Evolutionary conservation across 2,888 invertebrate species (phyloP), one percentile per base, ranked within the genome.

Genomic region (Nebria salina): DNA sequence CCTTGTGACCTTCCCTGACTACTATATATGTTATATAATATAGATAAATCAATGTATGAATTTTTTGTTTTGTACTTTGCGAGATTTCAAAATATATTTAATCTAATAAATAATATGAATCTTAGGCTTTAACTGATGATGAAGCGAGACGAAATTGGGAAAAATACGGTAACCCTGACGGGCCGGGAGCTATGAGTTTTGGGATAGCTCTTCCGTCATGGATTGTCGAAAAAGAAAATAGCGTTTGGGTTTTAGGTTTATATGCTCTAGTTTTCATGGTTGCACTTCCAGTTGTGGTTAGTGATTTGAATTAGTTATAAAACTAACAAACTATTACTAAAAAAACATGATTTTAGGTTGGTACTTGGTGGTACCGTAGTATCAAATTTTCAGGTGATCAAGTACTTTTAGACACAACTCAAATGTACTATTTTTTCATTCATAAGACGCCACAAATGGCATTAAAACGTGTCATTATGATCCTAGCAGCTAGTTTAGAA

Each of bases 161-260:
- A 88, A 97, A 97, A 88, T 98, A 98, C 92, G 99, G 99, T 26
- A 99, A 99, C 91, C 99, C 99, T 0, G 99, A 99, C 91, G 99
- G 99, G 2, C 99, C 99, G 0, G 98, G 98, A 83, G 99, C 98
- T 34, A 99, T 98, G 94, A 97, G 97, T 86, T 99, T 99, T 92
- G 99, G 99, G 82, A 99, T 99, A 88, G 99, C 99, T 7, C 89
- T 99, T 77, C 99, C 99, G 6, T 98, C 99, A 78, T 99, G 99
- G 99, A 98, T 99, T 88, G 98, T 99, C 9, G 98, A 99, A 87
- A 98, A 99, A 88, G 98, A 99, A 89, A 99, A 99, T 88, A 98
- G 98, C 84, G 94, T 99, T 34, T 98, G 98, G 98, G 98, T 98
- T 6, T 91, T 98, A 75, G 98, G 98, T 3, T 91, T 98, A 1